Conservation (phyloP, 2,113 vertebrate genomes). For the Myocastor coypus region DNA sequence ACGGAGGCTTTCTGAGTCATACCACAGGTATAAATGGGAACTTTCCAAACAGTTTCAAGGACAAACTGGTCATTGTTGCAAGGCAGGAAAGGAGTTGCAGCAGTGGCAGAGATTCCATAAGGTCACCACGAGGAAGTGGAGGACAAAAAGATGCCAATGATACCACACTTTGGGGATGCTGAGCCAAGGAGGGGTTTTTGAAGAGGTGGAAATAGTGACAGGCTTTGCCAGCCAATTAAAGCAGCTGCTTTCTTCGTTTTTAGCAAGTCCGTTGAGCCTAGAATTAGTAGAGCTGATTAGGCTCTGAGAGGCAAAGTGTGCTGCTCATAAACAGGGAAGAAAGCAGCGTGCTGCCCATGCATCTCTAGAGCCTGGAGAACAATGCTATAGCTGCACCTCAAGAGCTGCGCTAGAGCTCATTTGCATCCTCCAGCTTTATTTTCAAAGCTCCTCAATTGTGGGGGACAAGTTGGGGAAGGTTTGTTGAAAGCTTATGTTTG, state of each 20-base stretch:
- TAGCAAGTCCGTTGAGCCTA: background rate
- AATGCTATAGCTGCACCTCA: background rate
- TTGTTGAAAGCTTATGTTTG: background rate
- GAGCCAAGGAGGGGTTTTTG: background rate
- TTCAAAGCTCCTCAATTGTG: background rate
- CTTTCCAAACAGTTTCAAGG: constrained; percentile 20
- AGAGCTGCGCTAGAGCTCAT: background rate
- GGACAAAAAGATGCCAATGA: background rate
- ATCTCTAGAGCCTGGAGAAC: background rate
- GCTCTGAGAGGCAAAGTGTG: background rate
- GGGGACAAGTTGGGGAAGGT: background rate
- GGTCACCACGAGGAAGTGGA: background rate
- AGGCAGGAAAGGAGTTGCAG: constrained; percentile 29
- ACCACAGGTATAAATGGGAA: background rate
- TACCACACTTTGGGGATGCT: background rate
- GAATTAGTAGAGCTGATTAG: background rate
- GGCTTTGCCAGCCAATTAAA: background rate
- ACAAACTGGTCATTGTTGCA: constrained; percentile 41
- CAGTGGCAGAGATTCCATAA: background rate
- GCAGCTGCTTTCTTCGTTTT: background rate
- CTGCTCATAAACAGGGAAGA: background rate
- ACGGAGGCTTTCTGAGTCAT: background rate
- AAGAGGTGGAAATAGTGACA: too few species aligned
- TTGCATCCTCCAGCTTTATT: background rate
- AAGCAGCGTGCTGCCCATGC: background rate